phyloP scores from a whole-genome alignment of 2,888 invertebrate genomes.

The Luperina testacea region DNA sequence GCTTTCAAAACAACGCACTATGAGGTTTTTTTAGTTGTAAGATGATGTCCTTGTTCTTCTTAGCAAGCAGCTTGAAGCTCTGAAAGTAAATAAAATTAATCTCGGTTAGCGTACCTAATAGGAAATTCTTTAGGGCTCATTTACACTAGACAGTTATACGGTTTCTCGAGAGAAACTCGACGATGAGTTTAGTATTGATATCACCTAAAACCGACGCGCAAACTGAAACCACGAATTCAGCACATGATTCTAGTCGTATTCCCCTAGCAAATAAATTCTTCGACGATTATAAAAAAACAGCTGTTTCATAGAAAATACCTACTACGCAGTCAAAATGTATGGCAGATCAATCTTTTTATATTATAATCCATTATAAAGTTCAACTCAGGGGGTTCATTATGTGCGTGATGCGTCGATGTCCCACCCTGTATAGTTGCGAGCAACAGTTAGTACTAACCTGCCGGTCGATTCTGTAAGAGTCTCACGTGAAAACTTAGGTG shows the following conservation, averaged over 20 bases:
- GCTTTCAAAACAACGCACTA: background rate
- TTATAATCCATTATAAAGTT: too few relatives aligned
- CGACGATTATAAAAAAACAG: too few relatives aligned
- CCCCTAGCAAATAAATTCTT: too few relatives aligned
- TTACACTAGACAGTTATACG: background rate
- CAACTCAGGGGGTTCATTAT: too few relatives aligned
- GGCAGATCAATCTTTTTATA: too few relatives aligned
- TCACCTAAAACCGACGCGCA: background rate
- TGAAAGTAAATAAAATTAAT: constrained; percentile 32
- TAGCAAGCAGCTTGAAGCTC: constrained; percentile 14
- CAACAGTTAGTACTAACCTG: background rate
- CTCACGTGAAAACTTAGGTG: too few relatives aligned
- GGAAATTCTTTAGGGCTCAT: background rate
- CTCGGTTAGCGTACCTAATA: constrained; percentile 28
- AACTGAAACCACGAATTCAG: background rate
- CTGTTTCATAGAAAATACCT: too few relatives aligned
- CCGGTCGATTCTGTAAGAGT: too few relatives aligned
- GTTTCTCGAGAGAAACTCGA: background rate
- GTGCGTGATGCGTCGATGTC: too few relatives aligned
- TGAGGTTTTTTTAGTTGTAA: background rate
- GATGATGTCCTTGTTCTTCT: constrained; percentile 7
- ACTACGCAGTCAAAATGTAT: too few relatives aligned
- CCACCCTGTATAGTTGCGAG: background rate
- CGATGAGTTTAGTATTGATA: background rate
- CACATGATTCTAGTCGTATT: background rate